Base-by-base conservation (phyloP, 2,797 vertebrate species). In the Erpetoichthys calabaricus region DNA sequence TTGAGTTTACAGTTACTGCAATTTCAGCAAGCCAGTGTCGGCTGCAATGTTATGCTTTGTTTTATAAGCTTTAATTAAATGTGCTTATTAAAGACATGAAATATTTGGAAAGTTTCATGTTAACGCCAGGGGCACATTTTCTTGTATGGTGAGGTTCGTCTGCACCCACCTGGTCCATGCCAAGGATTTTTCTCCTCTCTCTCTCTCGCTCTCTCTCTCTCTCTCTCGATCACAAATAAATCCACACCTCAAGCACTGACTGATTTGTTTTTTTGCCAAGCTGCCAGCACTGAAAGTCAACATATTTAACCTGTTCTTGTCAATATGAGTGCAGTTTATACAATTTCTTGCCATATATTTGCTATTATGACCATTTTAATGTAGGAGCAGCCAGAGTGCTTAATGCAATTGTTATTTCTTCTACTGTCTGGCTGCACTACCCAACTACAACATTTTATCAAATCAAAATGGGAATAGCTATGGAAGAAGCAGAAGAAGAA, bases 181-280 rank as follows among this genome's bases (percentile, higher is more conserved):
- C 57, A 67, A 42, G 41, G n/a, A 8, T 6, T 45, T 52, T 58
- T 53, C 58, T 57, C 8, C 45, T 51, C 7, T n/a, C 6, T 53
- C 57, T 43, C 49, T 46, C 43, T 5, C 56, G 3, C 43, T 45
- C 49, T 8, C 54, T 43, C 45, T 53, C 51, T 56, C 42, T 53
- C 47, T 45, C 47, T 56, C 44, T 53, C 82, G 84, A 84, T 77
- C 80, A 81, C 76, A 81, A 88, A 88, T 86, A 85, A 85, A 86
- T 85, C 80, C 75, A 73, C 77, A 81, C 74, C 79, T 76, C 79
- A 80, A 73, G 79, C 77, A 82, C 73, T 86, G 86, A 89, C 83
- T 87, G 84, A 80, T 83, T 73, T 75, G 79, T 74, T 74, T 74
- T 75, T 79, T 77, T 61, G 73, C 44, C 67, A 72, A 75, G 81